Evolutionary conservation across 2,888 invertebrate genomes (phyloP).

Genomic region (Tortrix viridana): DNA sequence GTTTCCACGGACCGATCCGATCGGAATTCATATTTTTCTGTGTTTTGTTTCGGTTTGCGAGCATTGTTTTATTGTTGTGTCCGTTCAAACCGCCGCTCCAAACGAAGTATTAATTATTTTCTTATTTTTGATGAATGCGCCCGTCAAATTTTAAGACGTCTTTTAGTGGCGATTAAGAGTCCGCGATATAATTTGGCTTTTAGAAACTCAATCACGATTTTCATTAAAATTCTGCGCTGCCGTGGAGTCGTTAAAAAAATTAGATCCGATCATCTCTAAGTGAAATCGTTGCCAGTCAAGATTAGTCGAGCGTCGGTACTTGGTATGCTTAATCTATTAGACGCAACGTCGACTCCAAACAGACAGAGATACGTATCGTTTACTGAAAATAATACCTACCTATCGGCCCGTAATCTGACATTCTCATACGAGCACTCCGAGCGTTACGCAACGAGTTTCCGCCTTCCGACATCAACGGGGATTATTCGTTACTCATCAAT

Average conservation of each 20-base stretch:
- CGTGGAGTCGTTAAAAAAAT: constrained; percentile 37
- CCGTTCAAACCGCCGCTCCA: constrained; percentile 61
- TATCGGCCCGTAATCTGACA: constrained; percentile 68
- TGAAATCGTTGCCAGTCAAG: constrained; percentile 71
- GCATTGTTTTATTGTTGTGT: constrained; percentile 80
- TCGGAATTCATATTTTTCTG: constrained; percentile 85
- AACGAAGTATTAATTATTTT: constrained; percentile 81
- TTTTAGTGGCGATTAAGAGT: constrained; percentile 64
- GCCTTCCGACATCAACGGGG: constrained; percentile 69
- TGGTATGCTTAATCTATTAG: constrained; percentile 73
- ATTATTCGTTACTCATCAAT: constrained; percentile 81
- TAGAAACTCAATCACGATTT: constrained; percentile 66
- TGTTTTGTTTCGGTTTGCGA: constrained; percentile 81
- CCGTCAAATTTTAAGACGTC: constrained; percentile 66
- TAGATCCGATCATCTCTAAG: constrained; percentile 50
- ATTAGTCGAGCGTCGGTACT: constrained; percentile 61
- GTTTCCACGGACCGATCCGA: constrained; percentile 78
- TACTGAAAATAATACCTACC: constrained; percentile 74
- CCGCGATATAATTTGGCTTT: constrained; percentile 63
- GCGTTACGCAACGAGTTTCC: constrained; percentile 70
- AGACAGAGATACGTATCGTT: constrained; percentile 77
- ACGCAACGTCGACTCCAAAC: constrained; percentile 69
- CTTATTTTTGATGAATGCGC: constrained; percentile 79
- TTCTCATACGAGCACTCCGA: constrained; percentile 60
- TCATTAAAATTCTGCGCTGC: constrained; percentile 59